Percentiles rank a stretch among this genome's conserved stretches.
Conservation (phyloP, 2,888 invertebrate genomes). For the Tanaodytes sp. region DNA sequence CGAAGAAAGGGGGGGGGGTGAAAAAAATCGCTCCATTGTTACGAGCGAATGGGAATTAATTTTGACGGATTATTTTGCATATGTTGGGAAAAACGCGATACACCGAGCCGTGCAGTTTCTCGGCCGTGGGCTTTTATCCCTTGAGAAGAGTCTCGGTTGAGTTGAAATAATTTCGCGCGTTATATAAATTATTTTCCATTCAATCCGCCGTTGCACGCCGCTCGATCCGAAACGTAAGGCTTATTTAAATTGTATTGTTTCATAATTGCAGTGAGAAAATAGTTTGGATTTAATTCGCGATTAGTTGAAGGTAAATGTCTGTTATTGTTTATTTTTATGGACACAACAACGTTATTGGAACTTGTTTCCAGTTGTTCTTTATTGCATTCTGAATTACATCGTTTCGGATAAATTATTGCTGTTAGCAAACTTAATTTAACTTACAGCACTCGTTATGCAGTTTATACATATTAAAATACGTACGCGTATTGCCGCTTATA, state of each 20-base stretch:
- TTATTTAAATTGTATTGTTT: conserved; percentile 46
- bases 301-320: conserved; percentile 34
- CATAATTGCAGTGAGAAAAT: conserved; percentile 31
- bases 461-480: not conserved
- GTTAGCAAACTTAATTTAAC: conserved; percentile 24
- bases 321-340: conserved; percentile 37
- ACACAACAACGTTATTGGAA: conserved; percentile 27
- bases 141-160: conserved; percentile 13
- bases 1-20: too few relatives aligned
- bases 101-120: too few relatives aligned
- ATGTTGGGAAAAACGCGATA: conserved; percentile 41
- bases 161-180: conserved; percentile 34
- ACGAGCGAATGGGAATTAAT: conserved; percentile 25
- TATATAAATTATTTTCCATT: conserved; percentile 42
- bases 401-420: conserved; percentile 20
- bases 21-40: conserved; percentile 30
- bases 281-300: conserved; percentile 31
- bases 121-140: conserved; percentile 3
- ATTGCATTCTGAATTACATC: conserved; percentile 13
- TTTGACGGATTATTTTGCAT: conserved; percentile 37
- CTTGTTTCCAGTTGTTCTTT: conserved; percentile 23
- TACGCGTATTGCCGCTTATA: too few relatives aligned
- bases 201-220: conserved; percentile 12
- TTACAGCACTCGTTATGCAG: conserved; percentile 3
- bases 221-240: conserved; percentile 26